Conservation (phyloP, 2,888 invertebrate genomes). For the Neria commutata region DNA sequence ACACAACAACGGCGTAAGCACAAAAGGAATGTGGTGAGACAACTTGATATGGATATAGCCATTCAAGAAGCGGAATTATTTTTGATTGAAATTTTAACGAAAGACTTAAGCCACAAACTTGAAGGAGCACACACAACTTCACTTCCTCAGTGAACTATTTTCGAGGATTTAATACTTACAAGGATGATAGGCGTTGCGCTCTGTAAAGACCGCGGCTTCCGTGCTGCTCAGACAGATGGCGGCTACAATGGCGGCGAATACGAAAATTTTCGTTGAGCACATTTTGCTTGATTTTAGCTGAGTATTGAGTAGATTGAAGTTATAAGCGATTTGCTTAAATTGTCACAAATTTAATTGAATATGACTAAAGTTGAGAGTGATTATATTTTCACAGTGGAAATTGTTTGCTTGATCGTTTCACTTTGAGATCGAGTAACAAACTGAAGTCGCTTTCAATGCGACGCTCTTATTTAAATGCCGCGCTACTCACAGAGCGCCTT, state of each 20-base stretch:
- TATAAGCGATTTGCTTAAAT: no score
- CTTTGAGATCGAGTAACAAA: conserved; percentile 40
- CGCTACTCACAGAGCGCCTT: no score
- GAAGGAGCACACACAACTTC: not conserved
- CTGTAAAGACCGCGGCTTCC: conserved; percentile 53
- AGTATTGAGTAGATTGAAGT: no score
- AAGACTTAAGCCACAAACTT: conserved; percentile 15
- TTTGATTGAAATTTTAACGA: no score
- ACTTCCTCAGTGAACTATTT: not conserved
- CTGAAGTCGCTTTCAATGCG: conserved; percentile 37
- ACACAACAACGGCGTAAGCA: no score
- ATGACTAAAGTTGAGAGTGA: no score
- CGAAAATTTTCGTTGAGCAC: conserved; percentile 49
- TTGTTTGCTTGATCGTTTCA: conserved; percentile 20
- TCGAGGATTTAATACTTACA: conserved; percentile 46
- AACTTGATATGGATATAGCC: no score
- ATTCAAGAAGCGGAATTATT: no score
- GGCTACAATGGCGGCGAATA: conserved; percentile 39
- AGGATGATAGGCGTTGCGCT: conserved; percentile 51
- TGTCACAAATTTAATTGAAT: no score
- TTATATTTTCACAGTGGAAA: no score
- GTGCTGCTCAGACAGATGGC: conserved; percentile 31
- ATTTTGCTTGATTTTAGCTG: conserved; percentile 35
- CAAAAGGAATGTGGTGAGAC: no score
- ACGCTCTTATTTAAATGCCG: conserved; percentile 50